Evolutionary conservation across 2,888 invertebrate species (phyloP).

Genomic region (Schizotus pectinicornis): DNA sequence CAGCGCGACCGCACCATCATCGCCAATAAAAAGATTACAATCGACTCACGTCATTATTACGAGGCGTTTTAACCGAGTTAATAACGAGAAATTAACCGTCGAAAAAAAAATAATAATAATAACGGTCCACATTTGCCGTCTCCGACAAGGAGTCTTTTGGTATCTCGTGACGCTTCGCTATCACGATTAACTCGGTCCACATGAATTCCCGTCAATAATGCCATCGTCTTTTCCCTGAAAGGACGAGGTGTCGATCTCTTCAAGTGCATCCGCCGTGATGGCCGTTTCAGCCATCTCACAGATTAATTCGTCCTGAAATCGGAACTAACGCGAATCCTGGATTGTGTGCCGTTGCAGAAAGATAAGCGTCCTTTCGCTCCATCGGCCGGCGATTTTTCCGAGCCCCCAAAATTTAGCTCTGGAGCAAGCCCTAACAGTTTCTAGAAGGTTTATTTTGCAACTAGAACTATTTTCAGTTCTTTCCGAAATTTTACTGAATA

Average conservation of each 20-base stretch:
- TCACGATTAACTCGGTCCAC: slow-evolving; percentile 2
- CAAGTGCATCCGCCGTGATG: slow-evolving; percentile 31
- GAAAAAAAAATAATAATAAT: no score
- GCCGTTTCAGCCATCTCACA: slow-evolving; percentile 38
- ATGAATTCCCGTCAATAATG: slow-evolving; percentile 3
- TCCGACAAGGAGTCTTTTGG: no score
- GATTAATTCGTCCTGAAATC: slow-evolving; percentile 45
- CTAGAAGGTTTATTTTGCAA: no score
- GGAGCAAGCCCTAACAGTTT: no score
- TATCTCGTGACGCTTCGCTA: no score
- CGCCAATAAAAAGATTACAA: slow-evolving; percentile 18
- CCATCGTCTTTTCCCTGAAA: background rate
- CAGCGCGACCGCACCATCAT: no score
- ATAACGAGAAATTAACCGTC: no score
- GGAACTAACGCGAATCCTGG: slow-evolving; percentile 45
- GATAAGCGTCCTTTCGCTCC: slow-evolving; percentile 35
- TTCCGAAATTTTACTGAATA: no score
- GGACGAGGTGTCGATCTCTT: slow-evolving; percentile 12
- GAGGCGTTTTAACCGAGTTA: background rate
- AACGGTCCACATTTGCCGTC: no score
- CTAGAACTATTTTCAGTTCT: no score
- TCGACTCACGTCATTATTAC: slow-evolving; percentile 16
- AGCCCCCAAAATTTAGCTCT: no score
- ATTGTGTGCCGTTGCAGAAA: slow-evolving; percentile 54
- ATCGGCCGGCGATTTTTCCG: no score